Evolutionary conservation across 2,113 vertebrate species (phyloP).

Genomic region (Cynoglossus semilaevis): DNA sequence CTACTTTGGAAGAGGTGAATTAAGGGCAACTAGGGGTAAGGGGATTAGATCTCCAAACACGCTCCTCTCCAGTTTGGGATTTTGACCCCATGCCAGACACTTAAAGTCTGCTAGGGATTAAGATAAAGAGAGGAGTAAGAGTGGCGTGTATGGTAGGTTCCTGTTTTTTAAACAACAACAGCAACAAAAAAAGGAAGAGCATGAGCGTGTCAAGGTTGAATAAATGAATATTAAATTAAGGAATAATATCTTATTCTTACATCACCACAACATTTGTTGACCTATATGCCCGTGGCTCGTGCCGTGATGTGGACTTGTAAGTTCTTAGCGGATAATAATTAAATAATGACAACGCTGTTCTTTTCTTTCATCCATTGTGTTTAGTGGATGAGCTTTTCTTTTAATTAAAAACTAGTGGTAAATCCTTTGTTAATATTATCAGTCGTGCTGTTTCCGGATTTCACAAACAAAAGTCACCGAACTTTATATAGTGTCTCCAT

Average conservation of each 20-base stretch:
- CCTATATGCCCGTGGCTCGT: conserved; percentile 60
- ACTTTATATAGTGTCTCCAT: not conserved
- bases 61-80: conserved; percentile 77
- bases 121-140: conserved; percentile 76
- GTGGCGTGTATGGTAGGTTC: conserved; percentile 56
- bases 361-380: conserved; percentile 64
- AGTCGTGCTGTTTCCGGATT: conserved; percentile 20
- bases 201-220: conserved; percentile 38
- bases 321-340: conserved; percentile 63
- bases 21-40: conserved; percentile 72
- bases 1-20: conserved; percentile 78
- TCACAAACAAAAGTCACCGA: conserved; percentile 27
- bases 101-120: conserved; percentile 81
- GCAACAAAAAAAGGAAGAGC: conserved; percentile 49
- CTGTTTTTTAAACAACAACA: conserved; percentile 58
- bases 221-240: conserved; percentile 40
- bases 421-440: conserved; percentile 19
- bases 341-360: conserved; percentile 64
- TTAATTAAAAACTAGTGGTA: conserved; percentile 65
- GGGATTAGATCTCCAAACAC: conserved; percentile 75
- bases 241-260: conserved; percentile 64
- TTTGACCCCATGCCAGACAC: conserved; percentile 75
- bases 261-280: conserved; percentile 56
- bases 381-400: conserved; percentile 65
- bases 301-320: conserved; percentile 59